Base-by-base conservation (phyloP, 2,888 invertebrate species). In the Leptura quadrifasciata region DNA sequence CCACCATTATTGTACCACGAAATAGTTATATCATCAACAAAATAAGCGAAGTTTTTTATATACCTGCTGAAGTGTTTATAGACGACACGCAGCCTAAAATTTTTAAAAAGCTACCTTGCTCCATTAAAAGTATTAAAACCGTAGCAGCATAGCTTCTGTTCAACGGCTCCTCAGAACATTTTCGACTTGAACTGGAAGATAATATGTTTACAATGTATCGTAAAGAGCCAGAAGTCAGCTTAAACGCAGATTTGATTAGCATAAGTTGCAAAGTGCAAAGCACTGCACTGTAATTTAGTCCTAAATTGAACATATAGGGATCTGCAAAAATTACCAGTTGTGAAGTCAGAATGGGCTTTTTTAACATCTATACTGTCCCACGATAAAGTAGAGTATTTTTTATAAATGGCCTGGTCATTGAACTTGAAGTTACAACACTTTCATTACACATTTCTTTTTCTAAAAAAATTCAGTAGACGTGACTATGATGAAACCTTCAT, bases 201-300 rank as follows among this genome's bases (percentile, higher is more conserved):
- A 52, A 52, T 17, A 57, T 57, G 57, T 57, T 57, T 57, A 57
- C 57, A 57, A 57, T 57, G 57, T 57, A 57, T 20, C 57, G 15
- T 9, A 57, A 57, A 57, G 18, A 57, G 57, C 20, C 57, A 57
- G 55, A 55, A 55, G 57, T 18, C 6, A 10, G 20, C n/a, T 4
- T 57, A 55, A 55, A 55, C 3, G 55, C 10, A 21, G 57, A 57
- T 57, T 57, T 57, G 0, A 57, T 57, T 57, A 57, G 57, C 57
- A 57, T 57, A 57, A 21, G 10, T 57, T 57, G 57, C 21, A 21
- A 57, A 57, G 12, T 9, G 57, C 20, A 20, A 9, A 6, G 57
- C 21, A 57, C 12, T 3, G 21, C 57, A 9, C 10, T 21, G 5
- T 47, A 47, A 47, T 47, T 47, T 47, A 47, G 21, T 21, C 12